Evolutionary conservation across 1,140 invertebrate genomes (phyloP), one percentile per base, ranked within the genome.

Genomic region (Dendrolimus kikuchii): DNA sequence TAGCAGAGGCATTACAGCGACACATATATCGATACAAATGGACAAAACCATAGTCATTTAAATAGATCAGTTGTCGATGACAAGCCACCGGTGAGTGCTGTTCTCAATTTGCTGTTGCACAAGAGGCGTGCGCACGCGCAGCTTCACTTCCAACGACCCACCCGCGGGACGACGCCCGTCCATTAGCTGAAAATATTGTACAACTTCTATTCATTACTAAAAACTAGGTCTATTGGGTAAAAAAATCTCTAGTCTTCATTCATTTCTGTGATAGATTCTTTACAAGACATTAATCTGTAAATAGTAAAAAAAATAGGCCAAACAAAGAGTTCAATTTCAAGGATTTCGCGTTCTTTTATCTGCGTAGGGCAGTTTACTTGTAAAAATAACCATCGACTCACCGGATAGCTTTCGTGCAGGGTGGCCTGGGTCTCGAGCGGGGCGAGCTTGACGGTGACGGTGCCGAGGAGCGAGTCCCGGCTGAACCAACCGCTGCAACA

Each of bases 21-120:
- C 23, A 23, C 23, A 23, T 23, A 23, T 23, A 23, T 3, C 23
- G 23, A 23, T 23, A 23, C 23, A 23, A 23, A 23, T 23, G 23
- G 23, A 23, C 23, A 23, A 23, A 23, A 23, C 23, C 3, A 23
- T 23, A 23, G 23, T 23, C 1, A 23, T 23, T 23, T 23, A 23
- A 23, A 23, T 23, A 23, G 23, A 23, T 66, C 59, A 84, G 56
- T 72, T 79, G 84, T 94, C 92, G 42, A 95, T 89, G 46, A 96
- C 91, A 0, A 99, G 89, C 98, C 98, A 99, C 79, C 97, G 97
- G 72, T 98, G 95, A 41, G 93, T 93, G 7, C 95, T 91, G 75
- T 95, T 92, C 71, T 98, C 96, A 0, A 98, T 92, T 88, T 99
- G 95, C 68, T 97, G 97, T 5, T 92, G 92, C 37, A 95, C 80